phyloP scores from a whole-genome alignment of 2,797 vertebrate species.

The Loris lydekkerianus region DNA sequence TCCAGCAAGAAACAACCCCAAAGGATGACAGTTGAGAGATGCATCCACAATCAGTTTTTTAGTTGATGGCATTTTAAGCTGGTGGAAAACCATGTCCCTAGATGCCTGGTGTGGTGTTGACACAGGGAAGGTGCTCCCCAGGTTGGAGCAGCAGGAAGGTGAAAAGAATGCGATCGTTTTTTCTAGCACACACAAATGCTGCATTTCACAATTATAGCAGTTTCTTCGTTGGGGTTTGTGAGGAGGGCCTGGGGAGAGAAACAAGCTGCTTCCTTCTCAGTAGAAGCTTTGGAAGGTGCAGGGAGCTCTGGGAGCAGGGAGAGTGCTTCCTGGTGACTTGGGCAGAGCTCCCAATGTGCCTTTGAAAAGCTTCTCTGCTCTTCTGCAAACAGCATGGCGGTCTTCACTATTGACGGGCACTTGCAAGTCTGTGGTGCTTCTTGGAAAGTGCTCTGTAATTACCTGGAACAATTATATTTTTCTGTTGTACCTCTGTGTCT shows the following conservation, averaged over 20 bases:
- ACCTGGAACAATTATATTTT: not conserved
- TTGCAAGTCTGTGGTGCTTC: not conserved
- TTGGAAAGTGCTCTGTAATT: not conserved
- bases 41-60: not conserved
- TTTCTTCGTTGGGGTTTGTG: not conserved
- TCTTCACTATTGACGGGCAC: not conserved
- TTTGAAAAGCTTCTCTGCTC: not conserved
- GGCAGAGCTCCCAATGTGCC: not conserved
- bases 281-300: not conserved
- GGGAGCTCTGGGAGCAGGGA: fast-evolving
- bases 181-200: not conserved
- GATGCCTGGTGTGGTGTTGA: not conserved
- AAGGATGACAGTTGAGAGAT: not conserved
- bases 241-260: not conserved
- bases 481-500: not conserved
- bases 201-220: not conserved
- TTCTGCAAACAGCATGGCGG: not conserved
- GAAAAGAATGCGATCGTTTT: not conserved
- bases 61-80: not conserved
- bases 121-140: not conserved
- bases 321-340: no score
- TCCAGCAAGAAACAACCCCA: not conserved
- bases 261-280: not conserved
- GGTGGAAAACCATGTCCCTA: not conserved
- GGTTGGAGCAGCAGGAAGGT: not conserved